Evolutionary conservation across 2,888 invertebrate species (phyloP).

Genomic region (Temnothorax rugatulus): DNA sequence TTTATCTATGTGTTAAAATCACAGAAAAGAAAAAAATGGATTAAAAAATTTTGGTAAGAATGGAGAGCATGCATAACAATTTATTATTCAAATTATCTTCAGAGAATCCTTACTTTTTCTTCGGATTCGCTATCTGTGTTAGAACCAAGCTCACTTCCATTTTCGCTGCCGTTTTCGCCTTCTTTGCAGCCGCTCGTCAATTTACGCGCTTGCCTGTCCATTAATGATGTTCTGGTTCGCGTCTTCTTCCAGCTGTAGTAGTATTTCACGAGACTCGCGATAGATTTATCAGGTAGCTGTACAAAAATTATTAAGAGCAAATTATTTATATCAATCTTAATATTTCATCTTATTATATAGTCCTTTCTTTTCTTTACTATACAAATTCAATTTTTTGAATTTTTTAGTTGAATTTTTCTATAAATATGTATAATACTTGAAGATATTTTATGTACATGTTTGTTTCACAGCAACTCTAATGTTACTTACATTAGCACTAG

Average conservation of each 20-base stretch:
- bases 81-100: constrained; percentile 26
- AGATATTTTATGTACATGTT: background rate
- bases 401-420: background rate
- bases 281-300: constrained; percentile 98
- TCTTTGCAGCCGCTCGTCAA: constrained; percentile 91
- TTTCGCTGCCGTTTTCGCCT: constrained; percentile 91
- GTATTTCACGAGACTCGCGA: constrained; percentile 98
- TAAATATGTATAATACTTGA: background rate
- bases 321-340: background rate
- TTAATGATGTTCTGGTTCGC: constrained; percentile 95
- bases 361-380: background rate
- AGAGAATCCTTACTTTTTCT: constrained; percentile 91
- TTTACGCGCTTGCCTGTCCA: constrained; percentile 94
- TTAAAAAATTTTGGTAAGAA: constrained; percentile 38
- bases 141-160: constrained; percentile 93
- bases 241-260: constrained; percentile 99
- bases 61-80: constrained; percentile 56
- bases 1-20: background rate
- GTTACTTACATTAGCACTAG: background rate
- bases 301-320: constrained; percentile 51
- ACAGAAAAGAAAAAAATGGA: constrained; percentile 42
- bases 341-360: background rate
- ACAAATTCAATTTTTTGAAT: background rate
- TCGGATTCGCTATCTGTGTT: constrained; percentile 96
- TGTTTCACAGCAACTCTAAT: background rate